These are phyloP conservation scores for Laspeyria flexula DNA, from an alignment of 2,888 invertebrate genomes.

Conservation along the genomic window DNA sequence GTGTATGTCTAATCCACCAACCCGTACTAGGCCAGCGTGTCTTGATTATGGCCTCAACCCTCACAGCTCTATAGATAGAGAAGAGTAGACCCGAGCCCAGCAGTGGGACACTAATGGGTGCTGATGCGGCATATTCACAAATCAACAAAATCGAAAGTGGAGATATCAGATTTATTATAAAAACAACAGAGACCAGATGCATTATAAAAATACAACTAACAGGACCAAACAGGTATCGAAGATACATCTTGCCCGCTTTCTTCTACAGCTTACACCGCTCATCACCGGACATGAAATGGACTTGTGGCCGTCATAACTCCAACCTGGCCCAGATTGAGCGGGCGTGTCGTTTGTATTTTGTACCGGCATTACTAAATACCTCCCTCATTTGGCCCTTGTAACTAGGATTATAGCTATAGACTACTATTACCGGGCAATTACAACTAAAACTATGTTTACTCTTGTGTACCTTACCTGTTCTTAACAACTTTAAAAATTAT, in stretches of 20 bases:
- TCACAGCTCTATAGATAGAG: no score
- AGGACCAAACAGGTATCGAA: no score
- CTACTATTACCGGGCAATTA: constrained; percentile 28
- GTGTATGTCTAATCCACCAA: no score
- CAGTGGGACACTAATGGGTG: no score
- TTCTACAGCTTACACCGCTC: constrained; percentile 38
- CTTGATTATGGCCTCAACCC: no score
- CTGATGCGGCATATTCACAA: no score
- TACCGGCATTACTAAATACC: constrained; percentile 48
- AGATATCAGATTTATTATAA: no score
- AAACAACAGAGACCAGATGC: no score
- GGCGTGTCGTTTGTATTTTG: constrained; percentile 62
- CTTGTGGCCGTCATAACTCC: constrained; percentile 69
- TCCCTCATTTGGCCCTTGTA: constrained; percentile 52
- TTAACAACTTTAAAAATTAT: neutral
- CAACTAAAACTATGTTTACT: constrained; percentile 23
- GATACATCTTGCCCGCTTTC: constrained; percentile 11
- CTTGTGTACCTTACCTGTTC: neutral
- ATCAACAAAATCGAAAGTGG: no score
- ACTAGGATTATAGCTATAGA: constrained; percentile 59
- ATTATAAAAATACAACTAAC: no score
- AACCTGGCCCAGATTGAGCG: constrained; percentile 66
- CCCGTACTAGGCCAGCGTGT: no score
- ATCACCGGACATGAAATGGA: constrained; percentile 50
- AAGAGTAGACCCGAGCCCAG: no score